Evolutionary conservation across 2,888 invertebrate species (phyloP).

Genomic region (Cheiracanthium punctorium): DNA sequence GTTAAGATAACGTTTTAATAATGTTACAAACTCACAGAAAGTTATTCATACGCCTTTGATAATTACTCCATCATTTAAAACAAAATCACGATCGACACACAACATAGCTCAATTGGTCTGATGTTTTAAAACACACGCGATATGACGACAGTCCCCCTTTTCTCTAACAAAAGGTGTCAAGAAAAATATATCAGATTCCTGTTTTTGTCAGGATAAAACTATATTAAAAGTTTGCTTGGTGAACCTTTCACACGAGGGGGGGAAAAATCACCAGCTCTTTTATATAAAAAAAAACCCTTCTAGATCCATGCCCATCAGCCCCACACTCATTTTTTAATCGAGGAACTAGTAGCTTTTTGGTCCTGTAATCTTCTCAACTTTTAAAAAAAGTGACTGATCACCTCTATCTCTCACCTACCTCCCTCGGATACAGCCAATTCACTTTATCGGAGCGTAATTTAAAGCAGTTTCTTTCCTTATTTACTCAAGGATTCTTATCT

Average conservation of each 20-base stretch:
- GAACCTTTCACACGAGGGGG: not conserved
- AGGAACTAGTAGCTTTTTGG: not conserved
- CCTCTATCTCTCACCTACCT: not conserved
- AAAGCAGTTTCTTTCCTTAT: slow-evolving; percentile 4
- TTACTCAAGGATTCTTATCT: not conserved
- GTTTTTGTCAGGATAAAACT: not conserved
- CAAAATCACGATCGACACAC: too few relatives aligned
- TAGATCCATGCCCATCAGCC: not conserved
- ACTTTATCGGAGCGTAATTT: slow-evolving; percentile 8
- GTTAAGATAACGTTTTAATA: too few relatives aligned
- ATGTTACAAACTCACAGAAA: too few relatives aligned
- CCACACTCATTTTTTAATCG: not conserved
- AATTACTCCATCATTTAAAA: too few relatives aligned
- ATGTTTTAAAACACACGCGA: too few relatives aligned
- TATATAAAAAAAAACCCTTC: not conserved
- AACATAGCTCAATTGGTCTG: too few relatives aligned
- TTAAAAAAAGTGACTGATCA: slow-evolving; percentile 11
- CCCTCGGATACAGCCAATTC: not conserved
- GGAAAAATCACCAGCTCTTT: too few relatives aligned
- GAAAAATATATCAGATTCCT: not conserved
- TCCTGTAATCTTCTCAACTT: not conserved
- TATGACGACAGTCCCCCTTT: too few relatives aligned
- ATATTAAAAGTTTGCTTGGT: not conserved
- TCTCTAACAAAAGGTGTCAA: too few relatives aligned
- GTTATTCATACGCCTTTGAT: too few relatives aligned